These are phyloP conservation scores for Rhea pennata DNA, from an alignment of 2,113 vertebrate genomes.

Conservation along the genomic window DNA sequence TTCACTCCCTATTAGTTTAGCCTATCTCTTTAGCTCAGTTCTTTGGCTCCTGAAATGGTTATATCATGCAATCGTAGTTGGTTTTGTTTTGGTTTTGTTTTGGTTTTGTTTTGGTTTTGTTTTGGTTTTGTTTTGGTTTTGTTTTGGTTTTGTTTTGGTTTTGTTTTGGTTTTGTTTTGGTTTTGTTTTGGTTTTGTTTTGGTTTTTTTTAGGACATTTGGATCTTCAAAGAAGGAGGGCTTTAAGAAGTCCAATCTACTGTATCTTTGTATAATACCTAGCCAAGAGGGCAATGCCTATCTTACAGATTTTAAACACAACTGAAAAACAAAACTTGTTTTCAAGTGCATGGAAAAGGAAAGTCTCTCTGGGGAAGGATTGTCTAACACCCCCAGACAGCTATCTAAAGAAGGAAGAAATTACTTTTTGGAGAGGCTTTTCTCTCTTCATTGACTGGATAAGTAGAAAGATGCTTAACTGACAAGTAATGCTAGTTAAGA, in stretches of 20 bases:
- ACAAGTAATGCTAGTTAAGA: background rate
- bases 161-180: no score
- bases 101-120: no score
- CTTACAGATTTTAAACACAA: background rate
- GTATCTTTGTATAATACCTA: background rate
- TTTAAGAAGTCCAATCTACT: background rate
- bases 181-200: no score
- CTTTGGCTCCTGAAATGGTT: background rate
- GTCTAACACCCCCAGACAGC: background rate
- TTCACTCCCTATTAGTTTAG: background rate
- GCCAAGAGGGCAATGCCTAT: background rate
- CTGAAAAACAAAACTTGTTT: background rate
- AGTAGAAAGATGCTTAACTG: background rate
- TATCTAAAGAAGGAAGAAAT: background rate
- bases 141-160: no score
- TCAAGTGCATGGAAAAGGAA: background rate
- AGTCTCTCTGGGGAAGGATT: background rate
- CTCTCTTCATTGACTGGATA: background rate
- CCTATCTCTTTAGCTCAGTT: background rate
- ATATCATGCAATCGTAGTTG: background rate
- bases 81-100: no score
- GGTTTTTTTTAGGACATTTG: background rate
- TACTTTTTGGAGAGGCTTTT: background rate
- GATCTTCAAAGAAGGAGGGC: background rate
- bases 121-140: no score